Evolutionary conservation across 2,888 invertebrate genomes (phyloP).

Genomic region (Peribatodes rhomboidaria): DNA sequence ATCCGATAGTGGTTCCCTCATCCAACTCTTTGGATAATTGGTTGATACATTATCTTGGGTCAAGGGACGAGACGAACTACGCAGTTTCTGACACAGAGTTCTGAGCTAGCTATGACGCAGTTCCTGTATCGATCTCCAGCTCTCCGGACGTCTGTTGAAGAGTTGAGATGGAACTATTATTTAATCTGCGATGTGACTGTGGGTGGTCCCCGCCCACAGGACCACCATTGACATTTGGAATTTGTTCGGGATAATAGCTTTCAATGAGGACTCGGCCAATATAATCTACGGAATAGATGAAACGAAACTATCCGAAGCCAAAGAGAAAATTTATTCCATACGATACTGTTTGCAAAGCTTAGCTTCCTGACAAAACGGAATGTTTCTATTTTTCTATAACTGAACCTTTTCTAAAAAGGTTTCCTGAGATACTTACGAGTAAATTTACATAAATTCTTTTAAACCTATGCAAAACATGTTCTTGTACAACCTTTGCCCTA

Average conservation of each 20-base stretch:
- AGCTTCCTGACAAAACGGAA: not conserved
- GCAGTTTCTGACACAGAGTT: conserved; percentile 55
- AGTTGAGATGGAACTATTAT: conserved; percentile 22
- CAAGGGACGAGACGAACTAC: conserved; percentile 69
- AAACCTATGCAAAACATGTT: conserved; percentile 30
- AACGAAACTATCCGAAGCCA: not conserved
- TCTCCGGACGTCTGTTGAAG: conserved; percentile 24
- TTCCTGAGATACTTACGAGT: conserved; percentile 9
- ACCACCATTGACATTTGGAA: conserved; percentile 28
- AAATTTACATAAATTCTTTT: conserved; percentile 26
- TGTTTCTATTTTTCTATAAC: conserved; percentile 26
- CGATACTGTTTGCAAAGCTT: conserved; percentile 8
- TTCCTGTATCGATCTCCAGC: conserved; percentile 65
- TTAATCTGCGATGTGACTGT: conserved; percentile 16
- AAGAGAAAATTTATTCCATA: not conserved
- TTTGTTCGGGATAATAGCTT: conserved; percentile 15
- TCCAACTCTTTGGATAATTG: not conserved
- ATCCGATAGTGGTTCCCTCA: not conserved
- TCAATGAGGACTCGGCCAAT: conserved; percentile 4
- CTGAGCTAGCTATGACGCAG: conserved; percentile 66
- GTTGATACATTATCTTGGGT: conserved; percentile 54
- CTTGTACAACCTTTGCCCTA: conserved; percentile 11
- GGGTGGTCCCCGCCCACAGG: conserved; percentile 31
- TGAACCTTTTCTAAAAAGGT: conserved; percentile 16
- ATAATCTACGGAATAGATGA: conserved; percentile 9